These are phyloP conservation scores for Ctenopoma kingsleyae DNA, from an alignment of 2,797 vertebrate species.

Conservation along the genomic window DNA sequence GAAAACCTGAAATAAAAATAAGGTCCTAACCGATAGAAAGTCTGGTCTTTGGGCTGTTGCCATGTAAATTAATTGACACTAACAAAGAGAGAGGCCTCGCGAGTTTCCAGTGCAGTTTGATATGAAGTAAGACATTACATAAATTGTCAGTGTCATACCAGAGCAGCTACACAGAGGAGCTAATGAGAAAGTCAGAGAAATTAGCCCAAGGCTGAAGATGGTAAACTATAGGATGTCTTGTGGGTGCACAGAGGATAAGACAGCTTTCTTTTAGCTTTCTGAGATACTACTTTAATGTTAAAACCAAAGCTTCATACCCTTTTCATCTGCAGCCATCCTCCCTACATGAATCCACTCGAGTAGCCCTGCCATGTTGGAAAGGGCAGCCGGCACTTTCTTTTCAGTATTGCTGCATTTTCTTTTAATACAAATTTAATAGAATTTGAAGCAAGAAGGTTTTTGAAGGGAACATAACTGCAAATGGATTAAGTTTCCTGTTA, in stretches of 20 bases:
- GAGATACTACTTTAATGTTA: slow-evolving; percentile 61
- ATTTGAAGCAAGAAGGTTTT: too few relatives aligned
- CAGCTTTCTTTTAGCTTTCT: slow-evolving; percentile 28
- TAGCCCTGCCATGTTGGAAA: slow-evolving; percentile 5
- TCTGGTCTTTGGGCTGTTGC: slow-evolving; percentile 2
- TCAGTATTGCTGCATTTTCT: slow-evolving; percentile 3
- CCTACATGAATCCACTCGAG: slow-evolving; percentile 32
- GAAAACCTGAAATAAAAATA: slow-evolving; percentile 38
- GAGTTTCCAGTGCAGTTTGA: slow-evolving; percentile 32
- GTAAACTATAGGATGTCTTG: slow-evolving; percentile 41
- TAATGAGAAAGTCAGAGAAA: slow-evolving; percentile 62
- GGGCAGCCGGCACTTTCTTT: neutral
- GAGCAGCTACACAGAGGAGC: slow-evolving; percentile 52
- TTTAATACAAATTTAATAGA: slow-evolving; percentile 6
- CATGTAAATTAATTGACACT: slow-evolving; percentile 28
- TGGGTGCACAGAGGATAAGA: slow-evolving; percentile 17
- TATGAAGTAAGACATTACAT: slow-evolving; percentile 58
- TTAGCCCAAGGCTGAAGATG: slow-evolving; percentile 51
- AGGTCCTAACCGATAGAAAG: slow-evolving; percentile 10
- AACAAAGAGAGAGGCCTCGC: slow-evolving; percentile 35
- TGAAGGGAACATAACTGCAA: too few relatives aligned
- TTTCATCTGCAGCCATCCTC: slow-evolving; percentile 48
- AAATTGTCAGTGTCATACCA: slow-evolving; percentile 63
- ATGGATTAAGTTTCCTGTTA: too few relatives aligned
- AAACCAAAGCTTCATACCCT: slow-evolving; percentile 30